Conservation (phyloP, 2,113 vertebrate species). For the Acrocephalus arundinaceus region DNA sequence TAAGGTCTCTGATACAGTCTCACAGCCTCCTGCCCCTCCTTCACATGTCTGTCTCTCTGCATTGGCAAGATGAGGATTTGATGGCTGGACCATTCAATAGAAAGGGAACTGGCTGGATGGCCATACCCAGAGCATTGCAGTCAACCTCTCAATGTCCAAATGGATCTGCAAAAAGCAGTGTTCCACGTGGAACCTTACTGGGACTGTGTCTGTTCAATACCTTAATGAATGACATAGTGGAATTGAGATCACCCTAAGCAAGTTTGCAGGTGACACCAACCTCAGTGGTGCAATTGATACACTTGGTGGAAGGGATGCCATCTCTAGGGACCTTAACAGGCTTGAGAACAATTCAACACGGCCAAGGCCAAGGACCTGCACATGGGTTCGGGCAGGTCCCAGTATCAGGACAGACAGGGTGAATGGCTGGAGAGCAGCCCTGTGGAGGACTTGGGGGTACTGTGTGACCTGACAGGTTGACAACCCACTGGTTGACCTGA, state of each 20-base stretch:
- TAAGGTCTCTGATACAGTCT: neutral
- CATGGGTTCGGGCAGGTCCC: fast-evolving
- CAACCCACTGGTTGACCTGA: neutral
- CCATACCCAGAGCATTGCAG: neutral
- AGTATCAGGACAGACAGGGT: neutral
- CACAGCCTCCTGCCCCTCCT: too few species aligned
- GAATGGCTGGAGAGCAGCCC: neutral
- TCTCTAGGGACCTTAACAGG: neutral
- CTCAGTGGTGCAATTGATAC: neutral
- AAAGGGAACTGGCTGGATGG: neutral
- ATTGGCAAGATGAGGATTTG: neutral
- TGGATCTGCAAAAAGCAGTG: neutral
- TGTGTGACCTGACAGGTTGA: neutral
- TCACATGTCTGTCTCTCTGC: neutral
- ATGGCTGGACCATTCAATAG: neutral
- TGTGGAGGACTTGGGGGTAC: neutral
- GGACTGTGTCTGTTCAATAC: neutral
- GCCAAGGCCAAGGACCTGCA: neutral
- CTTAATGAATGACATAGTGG: neutral
- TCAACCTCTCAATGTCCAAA: neutral
- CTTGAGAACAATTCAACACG: neutral
- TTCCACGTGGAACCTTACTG: neutral
- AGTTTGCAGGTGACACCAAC: neutral
- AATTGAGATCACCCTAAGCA: neutral
- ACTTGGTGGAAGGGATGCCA: neutral